Conservation (phyloP, 2,113 vertebrate species). For the Ibidorhyncha struthersii region DNA sequence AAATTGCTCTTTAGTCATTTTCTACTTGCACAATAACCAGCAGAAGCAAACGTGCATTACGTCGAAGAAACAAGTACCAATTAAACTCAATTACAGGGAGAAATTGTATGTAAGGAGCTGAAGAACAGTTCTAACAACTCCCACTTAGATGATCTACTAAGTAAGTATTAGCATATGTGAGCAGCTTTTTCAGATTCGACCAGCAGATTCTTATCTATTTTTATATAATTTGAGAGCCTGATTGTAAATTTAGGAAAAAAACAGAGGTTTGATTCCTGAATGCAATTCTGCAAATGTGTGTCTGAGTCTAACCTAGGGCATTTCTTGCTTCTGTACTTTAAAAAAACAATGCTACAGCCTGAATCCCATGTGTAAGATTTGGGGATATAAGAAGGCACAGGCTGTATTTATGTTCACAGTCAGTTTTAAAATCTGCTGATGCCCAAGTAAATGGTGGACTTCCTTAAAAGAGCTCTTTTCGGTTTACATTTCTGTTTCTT, state of each 20-base stretch:
- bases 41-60: background rate
- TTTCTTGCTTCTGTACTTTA: background rate
- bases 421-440: background rate
- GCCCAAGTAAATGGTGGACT: background rate
- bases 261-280: background rate
- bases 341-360: background rate
- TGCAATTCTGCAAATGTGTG: background rate
- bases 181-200: background rate
- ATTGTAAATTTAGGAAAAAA: background rate
- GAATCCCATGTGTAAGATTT: background rate
- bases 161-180: background rate
- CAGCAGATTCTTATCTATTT: background rate
- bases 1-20: background rate
- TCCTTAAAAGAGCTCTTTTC: background rate
- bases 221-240: background rate
- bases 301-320: background rate
- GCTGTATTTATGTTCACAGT: background rate
- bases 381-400: background rate
- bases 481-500: background rate
- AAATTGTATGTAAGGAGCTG: background rate
- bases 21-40: background rate
- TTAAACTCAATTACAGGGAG: background rate
- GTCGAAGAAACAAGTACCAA: background rate
- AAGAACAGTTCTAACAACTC: background rate
- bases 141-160: background rate